Evolutionary conservation across 2,113 vertebrate species (phyloP), one percentile per base, ranked within the genome.

Genomic region (Lophochroa leadbeateri): DNA sequence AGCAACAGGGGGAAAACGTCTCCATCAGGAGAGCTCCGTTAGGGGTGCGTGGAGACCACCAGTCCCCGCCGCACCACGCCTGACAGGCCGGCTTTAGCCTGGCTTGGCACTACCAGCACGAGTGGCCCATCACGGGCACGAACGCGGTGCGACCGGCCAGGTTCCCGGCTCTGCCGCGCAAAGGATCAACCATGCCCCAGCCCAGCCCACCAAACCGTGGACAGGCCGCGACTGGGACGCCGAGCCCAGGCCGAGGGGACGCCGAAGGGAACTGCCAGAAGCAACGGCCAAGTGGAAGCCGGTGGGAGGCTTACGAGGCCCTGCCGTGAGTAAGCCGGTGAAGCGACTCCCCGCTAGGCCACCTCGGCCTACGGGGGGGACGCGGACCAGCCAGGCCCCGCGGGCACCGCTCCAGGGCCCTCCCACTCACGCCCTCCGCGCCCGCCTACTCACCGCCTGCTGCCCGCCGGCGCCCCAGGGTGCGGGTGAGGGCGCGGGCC

Each of bases 1-100:
- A 20, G 31, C 1, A 10, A 13, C 18, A 14, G 13, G 11, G 10
- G 35, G 23, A 6, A 27, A 27, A 0, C 18, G 6, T 2, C n/a
- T 46, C 39, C 76, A 14, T 16, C 0, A 14, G 17, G 28, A 28
- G 18, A 33, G 61, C 29, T 7, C 19, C 1, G 4, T 1, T 1
- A 10, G n/a, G 13, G 1, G 35, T 2, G 60, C 0, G 50, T 27
- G 23, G 37, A 29, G 46, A n/a, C 46, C 87, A 1, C 14, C 60
- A 1, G 43, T 35, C 10, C 27, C 60, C 3, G 24, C 5, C 12
- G 19, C 67, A 8, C 18, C 1, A 13, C 17, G n/a, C n/a, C 33
- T 7, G 33, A 4, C 5, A 5, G 39, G 78, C 67, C 19, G 39
- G 28, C 29, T 6, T 8, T 4, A 12, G 50, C 28, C 44, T 2